Evolutionary conservation across 2,888 invertebrate genomes (phyloP), one percentile per base, ranked within the genome.

Genomic region (Drosophila anomelani): DNA sequence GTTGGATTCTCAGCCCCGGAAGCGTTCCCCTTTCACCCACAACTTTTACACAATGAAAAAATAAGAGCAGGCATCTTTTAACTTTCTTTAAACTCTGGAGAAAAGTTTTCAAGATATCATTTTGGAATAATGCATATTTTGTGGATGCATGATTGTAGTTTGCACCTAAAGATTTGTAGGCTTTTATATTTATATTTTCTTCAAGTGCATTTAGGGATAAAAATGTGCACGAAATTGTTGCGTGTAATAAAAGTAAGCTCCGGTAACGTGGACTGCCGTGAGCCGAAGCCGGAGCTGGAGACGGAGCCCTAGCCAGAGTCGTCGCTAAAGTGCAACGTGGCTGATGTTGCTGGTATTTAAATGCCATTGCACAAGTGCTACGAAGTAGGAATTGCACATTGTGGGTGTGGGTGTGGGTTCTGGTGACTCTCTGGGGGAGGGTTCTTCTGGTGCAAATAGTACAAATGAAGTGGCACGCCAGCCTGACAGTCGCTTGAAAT

Each of bases 401-500:
- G 43, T 4, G 5, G 38, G 26, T 20, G 8, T 32, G 9, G 32
- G 32, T 43, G 20, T 6, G 13, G 43, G 13, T 12, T 12, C 10
- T 3, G 13, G 58, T 3, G 17, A 13, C 6, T 7, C 43, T 15
- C 13, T 26, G 62, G 55, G 34, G 20, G 23, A 15, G 23, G 34
- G 38, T n/a, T 47, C 17, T n/a, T 29, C 15, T 32, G 49, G 23
- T 36, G 51, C 56, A 56, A 61, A 34, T 17, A 41, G 73, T 63
- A 60, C 73, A 73, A 78, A 80, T 80, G 76, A 82, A 81, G 77
- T 77, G 79, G 64, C 79, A 75, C 76, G 64, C 61, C 44, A 69
- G 66, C 44, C 60, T 66, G 69, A 69, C 74, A 76, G 76, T 41
- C 59, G 58, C 76, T 76, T 55, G 54, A 68, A 68, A 43, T 69